Evolutionary conservation across 2,888 invertebrate genomes (phyloP).

Genomic region (Sphinx pinastri): DNA sequence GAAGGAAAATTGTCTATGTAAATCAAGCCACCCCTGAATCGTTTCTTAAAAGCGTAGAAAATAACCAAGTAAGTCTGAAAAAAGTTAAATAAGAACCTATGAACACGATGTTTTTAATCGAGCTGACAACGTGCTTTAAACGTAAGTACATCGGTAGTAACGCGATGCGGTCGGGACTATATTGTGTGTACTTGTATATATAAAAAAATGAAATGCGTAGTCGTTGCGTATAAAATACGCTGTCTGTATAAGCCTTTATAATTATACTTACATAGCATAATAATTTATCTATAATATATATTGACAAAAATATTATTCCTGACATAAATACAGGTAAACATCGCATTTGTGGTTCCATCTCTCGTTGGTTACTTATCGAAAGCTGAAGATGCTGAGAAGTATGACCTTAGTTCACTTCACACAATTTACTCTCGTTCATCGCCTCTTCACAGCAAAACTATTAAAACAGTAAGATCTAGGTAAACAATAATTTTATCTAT

Average conservation of each 20-base stretch:
- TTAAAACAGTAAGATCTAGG: conserved; percentile 62
- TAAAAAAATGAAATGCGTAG: too few species aligned
- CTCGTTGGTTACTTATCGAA: conserved; percentile 56
- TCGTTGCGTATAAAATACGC: not conserved
- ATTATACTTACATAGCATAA: too few species aligned
- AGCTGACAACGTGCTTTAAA: conserved; percentile 3
- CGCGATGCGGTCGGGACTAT: too few species aligned
- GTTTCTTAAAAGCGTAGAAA: conserved; percentile 52
- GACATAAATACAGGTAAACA: conserved; percentile 55
- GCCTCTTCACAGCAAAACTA: conserved; percentile 63
- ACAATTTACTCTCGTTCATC: conserved; percentile 64
- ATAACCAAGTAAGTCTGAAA: conserved; percentile 48
- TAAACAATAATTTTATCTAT: conserved; percentile 37
- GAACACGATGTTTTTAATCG: not conserved
- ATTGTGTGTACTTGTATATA: too few species aligned
- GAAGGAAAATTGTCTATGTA: conserved; percentile 60
- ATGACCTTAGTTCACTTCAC: conserved; percentile 60
- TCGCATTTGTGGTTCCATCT: conserved; percentile 60
- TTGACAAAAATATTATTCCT: not conserved
- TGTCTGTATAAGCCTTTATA: not conserved
- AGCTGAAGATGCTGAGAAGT: conserved; percentile 46
- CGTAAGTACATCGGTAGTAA: too few species aligned
- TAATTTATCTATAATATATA: too few species aligned
- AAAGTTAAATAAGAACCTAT: conserved; percentile 1
- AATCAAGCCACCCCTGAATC: conserved; percentile 41